Percentiles rank a stretch among this genome's conserved stretches.
Evolutionary conservation across 2,797 vertebrate genomes (phyloP).

Genomic region (Fundulus diaphanus): DNA sequence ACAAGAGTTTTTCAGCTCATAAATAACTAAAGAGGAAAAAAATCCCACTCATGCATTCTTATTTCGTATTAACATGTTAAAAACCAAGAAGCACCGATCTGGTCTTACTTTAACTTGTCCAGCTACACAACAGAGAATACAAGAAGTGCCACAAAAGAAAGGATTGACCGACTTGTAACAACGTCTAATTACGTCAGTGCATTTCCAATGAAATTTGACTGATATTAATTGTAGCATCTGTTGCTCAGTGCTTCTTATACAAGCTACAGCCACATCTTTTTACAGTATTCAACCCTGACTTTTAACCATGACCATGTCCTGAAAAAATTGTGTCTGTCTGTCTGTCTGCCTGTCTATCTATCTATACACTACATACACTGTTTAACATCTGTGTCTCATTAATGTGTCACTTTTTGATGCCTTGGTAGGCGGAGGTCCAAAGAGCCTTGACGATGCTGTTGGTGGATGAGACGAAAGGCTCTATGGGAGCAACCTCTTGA

Average conservation of each 20-base stretch:
- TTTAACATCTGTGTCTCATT: not conserved
- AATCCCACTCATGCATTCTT: slow-evolving; percentile 36
- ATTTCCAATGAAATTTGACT: slow-evolving; percentile 20
- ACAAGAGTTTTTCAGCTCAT: slow-evolving; percentile 1
- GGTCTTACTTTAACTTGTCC: not conserved
- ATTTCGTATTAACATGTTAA: slow-evolving; percentile 43
- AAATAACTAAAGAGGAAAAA: slow-evolving; percentile 12
- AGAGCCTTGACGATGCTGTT: slow-evolving; percentile 27
- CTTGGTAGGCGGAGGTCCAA: slow-evolving; percentile 27
- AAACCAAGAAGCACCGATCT: slow-evolving; percentile 34
- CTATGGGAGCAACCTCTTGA: slow-evolving; percentile 36
- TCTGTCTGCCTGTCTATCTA: slow-evolving; percentile 8
- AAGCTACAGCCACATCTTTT: slow-evolving; percentile 16
- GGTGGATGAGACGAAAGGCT: slow-evolving; percentile 28
- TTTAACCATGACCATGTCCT: slow-evolving; percentile 20
- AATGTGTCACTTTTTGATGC: slow-evolving; percentile 31
- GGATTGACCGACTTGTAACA: slow-evolving; percentile 16
- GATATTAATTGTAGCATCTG: slow-evolving; percentile 16
- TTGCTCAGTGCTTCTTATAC: not conserved
- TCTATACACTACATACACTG: not conserved
- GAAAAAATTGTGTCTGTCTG: slow-evolving; percentile 15
- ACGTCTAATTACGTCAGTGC: slow-evolving; percentile 30
- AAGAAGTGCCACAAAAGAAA: not conserved
- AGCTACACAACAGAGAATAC: not conserved
- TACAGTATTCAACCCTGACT: not conserved